Percentiles rank a stretch among this genome's conserved stretches.
phyloP scores from a whole-genome alignment of 2,113 vertebrate species.

The Delphinus delphis region DNA sequence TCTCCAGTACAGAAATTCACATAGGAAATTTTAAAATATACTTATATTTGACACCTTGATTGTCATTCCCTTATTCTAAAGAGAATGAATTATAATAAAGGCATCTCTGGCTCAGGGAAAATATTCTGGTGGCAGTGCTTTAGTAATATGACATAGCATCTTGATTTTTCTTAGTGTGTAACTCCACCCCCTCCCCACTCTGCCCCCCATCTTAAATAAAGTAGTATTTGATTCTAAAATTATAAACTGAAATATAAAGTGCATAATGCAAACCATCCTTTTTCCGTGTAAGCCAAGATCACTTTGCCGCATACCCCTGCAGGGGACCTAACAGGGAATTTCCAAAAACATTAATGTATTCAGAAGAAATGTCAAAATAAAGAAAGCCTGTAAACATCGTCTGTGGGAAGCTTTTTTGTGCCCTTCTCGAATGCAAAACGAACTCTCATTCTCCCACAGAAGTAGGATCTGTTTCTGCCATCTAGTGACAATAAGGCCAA shows the following conservation, averaged over 20 bases:
- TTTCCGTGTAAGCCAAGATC: conserved; percentile 69
- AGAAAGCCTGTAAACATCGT: conserved; percentile 76
- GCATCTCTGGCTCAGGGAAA: neutral
- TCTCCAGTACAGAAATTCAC: neutral
- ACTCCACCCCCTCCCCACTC: neutral
- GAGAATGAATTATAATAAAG: conserved; percentile 36
- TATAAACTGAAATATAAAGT: conserved; percentile 64
- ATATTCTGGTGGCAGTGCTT: neutral
- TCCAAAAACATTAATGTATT: conserved; percentile 80
- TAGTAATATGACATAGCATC: conserved; percentile 26
- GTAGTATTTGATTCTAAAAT: conserved; percentile 66
- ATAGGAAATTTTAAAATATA: conserved; percentile 37
- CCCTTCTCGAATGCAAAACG: conserved; percentile 67
- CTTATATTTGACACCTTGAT: conserved; percentile 38
- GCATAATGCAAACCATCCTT: conserved; percentile 63
- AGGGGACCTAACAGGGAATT: conserved; percentile 76
- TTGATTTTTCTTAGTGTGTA: conserved; percentile 55
- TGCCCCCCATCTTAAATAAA: conserved; percentile 10
- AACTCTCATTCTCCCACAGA: conserved; percentile 67
- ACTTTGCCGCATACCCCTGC: conserved; percentile 67
- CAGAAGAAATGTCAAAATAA: conserved; percentile 80
- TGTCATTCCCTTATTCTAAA: conserved; percentile 29
- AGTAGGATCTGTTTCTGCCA: conserved; percentile 77
- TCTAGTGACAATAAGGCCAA: conserved; percentile 77
- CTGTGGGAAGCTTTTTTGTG: conserved; percentile 74